Evolutionary conservation across 2,888 invertebrate genomes (phyloP).

Genomic region (Erebia ligea): DNA sequence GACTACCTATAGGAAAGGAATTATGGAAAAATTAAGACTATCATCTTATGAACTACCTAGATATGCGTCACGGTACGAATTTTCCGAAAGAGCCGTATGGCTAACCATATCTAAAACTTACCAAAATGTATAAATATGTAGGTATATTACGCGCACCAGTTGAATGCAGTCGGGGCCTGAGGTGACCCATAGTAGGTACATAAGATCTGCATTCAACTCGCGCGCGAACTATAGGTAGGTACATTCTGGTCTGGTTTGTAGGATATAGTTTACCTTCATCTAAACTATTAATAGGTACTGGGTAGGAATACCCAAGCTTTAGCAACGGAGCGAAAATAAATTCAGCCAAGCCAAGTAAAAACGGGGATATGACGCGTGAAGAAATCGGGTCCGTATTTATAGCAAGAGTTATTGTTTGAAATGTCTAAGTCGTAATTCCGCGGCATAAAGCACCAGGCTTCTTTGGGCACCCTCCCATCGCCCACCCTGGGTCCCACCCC

Average conservation of each 20-base stretch:
- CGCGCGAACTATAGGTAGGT: too few relatives aligned
- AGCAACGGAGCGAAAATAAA: slow-evolving; percentile 27
- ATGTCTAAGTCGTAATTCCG: slow-evolving; percentile 83
- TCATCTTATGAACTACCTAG: neutral
- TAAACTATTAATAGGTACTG: neutral
- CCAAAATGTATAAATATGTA: too few relatives aligned
- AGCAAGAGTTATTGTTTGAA: slow-evolving; percentile 82
- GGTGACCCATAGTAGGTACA: too few relatives aligned
- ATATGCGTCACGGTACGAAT: neutral
- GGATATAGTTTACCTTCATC: neutral
- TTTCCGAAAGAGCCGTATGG: neutral
- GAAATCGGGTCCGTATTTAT: slow-evolving; percentile 81
- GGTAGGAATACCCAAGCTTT: neutral
- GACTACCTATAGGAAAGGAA: neutral
- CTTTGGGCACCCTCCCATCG: slow-evolving; percentile 60
- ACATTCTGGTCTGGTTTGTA: too few relatives aligned
- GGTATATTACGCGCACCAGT: too few relatives aligned
- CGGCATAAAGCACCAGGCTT: slow-evolving; percentile 78
- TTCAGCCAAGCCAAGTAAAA: slow-evolving; percentile 62
- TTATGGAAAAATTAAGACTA: too few relatives aligned
- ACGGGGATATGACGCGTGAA: slow-evolving; percentile 80
- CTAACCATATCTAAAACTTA: neutral
- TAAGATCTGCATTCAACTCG: too few relatives aligned
- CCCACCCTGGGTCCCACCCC: slow-evolving; percentile 50
- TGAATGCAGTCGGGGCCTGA: too few relatives aligned